Evolutionary conservation across 2,113 vertebrate genomes (phyloP).

Genomic region (Lycaon pictus): DNA sequence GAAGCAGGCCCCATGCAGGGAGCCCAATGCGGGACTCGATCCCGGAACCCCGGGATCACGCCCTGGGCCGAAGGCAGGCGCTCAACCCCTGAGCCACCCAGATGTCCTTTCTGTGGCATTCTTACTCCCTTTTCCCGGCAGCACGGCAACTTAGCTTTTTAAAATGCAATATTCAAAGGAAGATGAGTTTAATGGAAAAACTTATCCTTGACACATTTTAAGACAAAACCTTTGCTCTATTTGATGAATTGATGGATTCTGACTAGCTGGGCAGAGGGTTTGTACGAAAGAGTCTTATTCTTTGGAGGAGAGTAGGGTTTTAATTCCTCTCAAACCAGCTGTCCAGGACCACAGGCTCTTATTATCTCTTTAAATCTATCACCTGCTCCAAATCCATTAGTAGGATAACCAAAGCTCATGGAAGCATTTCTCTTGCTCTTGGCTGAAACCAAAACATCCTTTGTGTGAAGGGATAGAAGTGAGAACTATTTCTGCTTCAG

Average conservation of each 20-base stretch:
- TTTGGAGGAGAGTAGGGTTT: constrained; percentile 43
- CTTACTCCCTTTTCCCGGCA: neutral
- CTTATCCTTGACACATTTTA: constrained; percentile 20
- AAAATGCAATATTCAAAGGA: neutral
- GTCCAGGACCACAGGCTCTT: constrained; percentile 25
- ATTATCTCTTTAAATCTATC: constrained; percentile 54
- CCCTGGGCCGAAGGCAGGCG: too few species aligned
- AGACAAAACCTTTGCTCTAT: constrained; percentile 9
- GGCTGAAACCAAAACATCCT: constrained; percentile 53
- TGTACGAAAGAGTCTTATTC: constrained; percentile 36
- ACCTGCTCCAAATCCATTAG: constrained; percentile 50
- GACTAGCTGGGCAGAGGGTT: neutral
- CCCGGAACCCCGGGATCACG: too few species aligned
- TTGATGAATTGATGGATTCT: constrained; percentile 31
- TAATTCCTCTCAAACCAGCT: constrained; percentile 53
- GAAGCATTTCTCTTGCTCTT: constrained; percentile 43
- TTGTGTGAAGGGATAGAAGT: constrained; percentile 51
- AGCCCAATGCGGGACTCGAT: too few species aligned
- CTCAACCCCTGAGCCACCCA: too few species aligned
- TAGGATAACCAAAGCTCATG: constrained; percentile 7
- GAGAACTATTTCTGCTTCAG: constrained; percentile 61
- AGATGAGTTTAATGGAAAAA: neutral
- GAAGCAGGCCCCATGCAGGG: too few species aligned
- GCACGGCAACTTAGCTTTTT: neutral
- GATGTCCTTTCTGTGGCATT: neutral